Conservation (phyloP, 2,113 vertebrate genomes). For the Oxygymnocypris stewartii region DNA sequence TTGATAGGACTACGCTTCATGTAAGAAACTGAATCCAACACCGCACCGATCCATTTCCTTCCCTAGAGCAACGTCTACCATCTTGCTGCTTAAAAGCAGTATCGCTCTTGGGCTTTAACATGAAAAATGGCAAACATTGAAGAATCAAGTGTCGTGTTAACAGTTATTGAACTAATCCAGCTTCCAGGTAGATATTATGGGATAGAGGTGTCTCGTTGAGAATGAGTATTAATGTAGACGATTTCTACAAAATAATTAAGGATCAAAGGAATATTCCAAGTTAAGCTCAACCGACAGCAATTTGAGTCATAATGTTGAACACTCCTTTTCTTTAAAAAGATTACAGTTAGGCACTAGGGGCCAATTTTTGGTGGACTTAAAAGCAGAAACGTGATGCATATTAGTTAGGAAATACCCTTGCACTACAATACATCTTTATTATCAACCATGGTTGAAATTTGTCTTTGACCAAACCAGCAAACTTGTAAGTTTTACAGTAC, state of each 20-base stretch:
- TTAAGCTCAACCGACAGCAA: background rate
- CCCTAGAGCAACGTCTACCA: conserved; percentile 48
- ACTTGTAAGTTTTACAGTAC: too few relatives aligned
- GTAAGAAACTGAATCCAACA: conserved; percentile 44
- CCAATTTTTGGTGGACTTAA: background rate
- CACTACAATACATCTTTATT: background rate
- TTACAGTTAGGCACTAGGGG: background rate
- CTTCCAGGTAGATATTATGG: background rate
- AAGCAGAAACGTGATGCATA: background rate
- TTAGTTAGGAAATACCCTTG: background rate
- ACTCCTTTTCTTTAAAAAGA: background rate
- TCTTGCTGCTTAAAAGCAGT: conserved; percentile 14
- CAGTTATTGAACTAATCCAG: conserved; percentile 13
- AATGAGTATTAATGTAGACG: background rate
- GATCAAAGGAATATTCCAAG: background rate
- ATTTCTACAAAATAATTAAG: background rate
- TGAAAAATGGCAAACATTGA: conserved; percentile 31
- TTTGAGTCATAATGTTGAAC: background rate
- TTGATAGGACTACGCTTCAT: conserved; percentile 49
- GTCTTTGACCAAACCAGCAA: too few relatives aligned
- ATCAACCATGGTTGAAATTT: too few relatives aligned
- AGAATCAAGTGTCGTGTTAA: conserved; percentile 45
- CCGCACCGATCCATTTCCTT: conserved; percentile 52
- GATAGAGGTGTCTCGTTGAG: background rate
- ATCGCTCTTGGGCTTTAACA: conserved; percentile 29